Percentiles rank a stretch among this genome's conserved stretches.
Conservation (phyloP, 2,113 vertebrate species). For the Hydrochoerus hydrochaeris region DNA sequence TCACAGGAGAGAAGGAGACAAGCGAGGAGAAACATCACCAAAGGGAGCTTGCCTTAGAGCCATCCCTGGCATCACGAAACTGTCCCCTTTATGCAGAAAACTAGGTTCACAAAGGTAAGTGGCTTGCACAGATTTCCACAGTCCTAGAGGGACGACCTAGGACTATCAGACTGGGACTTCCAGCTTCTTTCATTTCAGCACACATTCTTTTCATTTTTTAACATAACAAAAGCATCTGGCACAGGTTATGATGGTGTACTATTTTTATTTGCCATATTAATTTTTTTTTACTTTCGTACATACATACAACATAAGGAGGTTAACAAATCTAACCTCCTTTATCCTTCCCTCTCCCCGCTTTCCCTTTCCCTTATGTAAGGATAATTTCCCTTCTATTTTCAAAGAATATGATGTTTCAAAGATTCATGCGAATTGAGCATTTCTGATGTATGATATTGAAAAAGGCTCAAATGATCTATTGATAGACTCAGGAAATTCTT, state of each 20-base stretch:
- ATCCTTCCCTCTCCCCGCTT: background rate
- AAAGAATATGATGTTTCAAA: background rate
- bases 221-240: constrained; percentile 15
- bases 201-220: constrained; percentile 23
- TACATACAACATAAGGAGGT: background rate
- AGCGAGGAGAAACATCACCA: background rate
- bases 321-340: background rate
- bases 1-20: background rate
- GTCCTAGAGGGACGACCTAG: background rate
- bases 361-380: background rate
- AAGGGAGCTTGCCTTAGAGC: accelerated
- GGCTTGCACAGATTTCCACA: background rate
- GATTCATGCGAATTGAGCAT: background rate
- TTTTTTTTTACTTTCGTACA: background rate
- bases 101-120: background rate
- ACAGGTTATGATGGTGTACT: background rate
- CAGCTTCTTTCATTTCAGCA: background rate
- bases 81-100: background rate
- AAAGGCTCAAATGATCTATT: background rate
- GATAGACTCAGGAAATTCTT: background rate
- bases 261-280: background rate
- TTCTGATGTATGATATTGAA: background rate
- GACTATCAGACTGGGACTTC: background rate
- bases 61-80: background rate
- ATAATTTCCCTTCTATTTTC: background rate